Conservation (phyloP, 2,797 vertebrate genomes). For the Bradypodion pumilum region DNA sequence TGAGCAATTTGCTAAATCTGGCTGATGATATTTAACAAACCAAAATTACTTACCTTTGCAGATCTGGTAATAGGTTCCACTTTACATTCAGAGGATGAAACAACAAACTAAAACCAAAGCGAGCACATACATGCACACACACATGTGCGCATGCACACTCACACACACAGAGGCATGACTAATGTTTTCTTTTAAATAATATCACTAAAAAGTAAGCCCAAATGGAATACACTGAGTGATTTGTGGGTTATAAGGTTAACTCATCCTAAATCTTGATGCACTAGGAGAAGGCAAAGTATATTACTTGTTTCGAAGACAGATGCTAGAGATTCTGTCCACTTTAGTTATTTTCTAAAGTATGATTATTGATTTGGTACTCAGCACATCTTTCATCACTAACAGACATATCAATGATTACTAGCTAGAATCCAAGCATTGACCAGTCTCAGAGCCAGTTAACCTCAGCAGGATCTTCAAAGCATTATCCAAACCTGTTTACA, state of each 20-base stretch:
- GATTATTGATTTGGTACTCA: background rate
- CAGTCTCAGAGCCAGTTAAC: background rate
- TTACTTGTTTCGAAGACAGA: background rate
- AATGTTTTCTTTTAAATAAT: too few species aligned
- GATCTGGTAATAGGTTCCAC: constrained; percentile 26
- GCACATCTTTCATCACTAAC: background rate
- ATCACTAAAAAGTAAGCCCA: background rate
- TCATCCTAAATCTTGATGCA: background rate
- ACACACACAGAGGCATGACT: too few species aligned
- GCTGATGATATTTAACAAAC: constrained; percentile 47
- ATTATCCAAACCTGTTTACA: background rate
- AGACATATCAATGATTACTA: background rate
- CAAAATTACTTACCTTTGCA: constrained; percentile 35
- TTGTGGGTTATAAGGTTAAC: background rate
- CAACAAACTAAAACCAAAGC: too few species aligned
- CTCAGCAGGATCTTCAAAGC: background rate
- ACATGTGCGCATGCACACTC: too few species aligned
- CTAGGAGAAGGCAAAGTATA: background rate
- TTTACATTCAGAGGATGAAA: background rate
- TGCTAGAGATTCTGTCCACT: background rate
- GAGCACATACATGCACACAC: too few species aligned
- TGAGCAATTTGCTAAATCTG: constrained; percentile 58
- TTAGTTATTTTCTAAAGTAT: too few species aligned
- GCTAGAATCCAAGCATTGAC: background rate
- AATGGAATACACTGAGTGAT: background rate